phyloP scores from a whole-genome alignment of 2,888 invertebrate genomes.

The Plutella xylostella region DNA sequence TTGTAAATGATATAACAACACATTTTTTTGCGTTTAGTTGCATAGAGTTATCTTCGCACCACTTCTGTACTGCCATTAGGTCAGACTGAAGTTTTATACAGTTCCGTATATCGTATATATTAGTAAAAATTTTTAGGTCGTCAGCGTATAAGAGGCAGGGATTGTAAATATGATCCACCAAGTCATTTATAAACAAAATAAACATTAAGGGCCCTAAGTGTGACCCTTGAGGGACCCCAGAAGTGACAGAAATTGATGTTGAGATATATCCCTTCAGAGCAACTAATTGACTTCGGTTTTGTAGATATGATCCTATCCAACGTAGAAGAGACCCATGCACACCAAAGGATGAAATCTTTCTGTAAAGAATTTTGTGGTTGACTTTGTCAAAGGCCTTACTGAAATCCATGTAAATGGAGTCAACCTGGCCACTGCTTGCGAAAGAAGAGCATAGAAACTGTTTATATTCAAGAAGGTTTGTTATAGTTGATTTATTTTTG shows the following conservation, averaged over 20 bases:
- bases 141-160: neutral
- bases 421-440: neutral
- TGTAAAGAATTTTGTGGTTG: too few relatives aligned
- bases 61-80: neutral
- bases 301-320: slow-evolving; percentile 2
- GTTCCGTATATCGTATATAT: neutral
- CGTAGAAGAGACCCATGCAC: neutral
- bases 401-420: neutral
- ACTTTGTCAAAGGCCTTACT: neutral
- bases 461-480: neutral
- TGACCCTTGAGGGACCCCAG: neutral
- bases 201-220: slow-evolving; percentile 1
- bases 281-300: neutral
- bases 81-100: neutral
- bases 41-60: neutral
- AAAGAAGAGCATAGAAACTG: neutral
- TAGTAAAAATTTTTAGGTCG: neutral
- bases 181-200: neutral
- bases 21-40: neutral
- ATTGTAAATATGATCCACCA: neutral
- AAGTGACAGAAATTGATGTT: neutral
- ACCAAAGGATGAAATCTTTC: neutral
- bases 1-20: neutral
- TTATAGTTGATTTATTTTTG: neutral
- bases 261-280: neutral